phyloP scores from a whole-genome alignment of 2,888 invertebrate genomes.

The Cheilosia vulpina region DNA sequence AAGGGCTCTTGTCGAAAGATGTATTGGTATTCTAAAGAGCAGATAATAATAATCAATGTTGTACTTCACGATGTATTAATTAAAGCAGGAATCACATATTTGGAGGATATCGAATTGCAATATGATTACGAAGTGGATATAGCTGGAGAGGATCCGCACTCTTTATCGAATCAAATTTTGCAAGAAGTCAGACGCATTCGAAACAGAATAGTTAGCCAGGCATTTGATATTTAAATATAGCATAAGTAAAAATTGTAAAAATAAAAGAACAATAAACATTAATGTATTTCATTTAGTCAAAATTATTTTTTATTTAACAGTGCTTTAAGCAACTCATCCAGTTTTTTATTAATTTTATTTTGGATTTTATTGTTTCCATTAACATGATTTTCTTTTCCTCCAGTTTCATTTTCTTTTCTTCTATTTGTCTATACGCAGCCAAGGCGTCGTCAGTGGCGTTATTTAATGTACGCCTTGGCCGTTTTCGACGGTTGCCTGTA shows the following conservation, averaged over 20 bases:
- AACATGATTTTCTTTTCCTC: neutral
- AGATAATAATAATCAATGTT: conserved; percentile 7
- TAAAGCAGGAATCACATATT: conserved; percentile 2
- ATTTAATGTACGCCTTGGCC: neutral
- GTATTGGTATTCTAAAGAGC: neutral
- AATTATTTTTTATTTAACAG: too few species aligned
- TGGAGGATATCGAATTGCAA: conserved; percentile 3
- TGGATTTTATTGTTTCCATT: neutral
- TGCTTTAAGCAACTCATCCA: too few species aligned
- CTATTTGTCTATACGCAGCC: too few species aligned
- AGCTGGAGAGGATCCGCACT: neutral
- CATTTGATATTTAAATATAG: too few species aligned
- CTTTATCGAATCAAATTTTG: conserved; percentile 15
- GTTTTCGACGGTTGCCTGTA: neutral
- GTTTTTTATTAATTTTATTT: neutral
- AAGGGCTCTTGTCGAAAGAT: neutral
- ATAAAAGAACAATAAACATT: too few species aligned
- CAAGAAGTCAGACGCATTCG: neutral
- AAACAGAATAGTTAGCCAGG: neutral
- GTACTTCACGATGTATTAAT: neutral
- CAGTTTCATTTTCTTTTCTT: neutral
- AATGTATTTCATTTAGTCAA: too few species aligned
- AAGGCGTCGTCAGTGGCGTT: neutral
- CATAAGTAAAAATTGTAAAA: too few species aligned
- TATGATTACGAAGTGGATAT: neutral